These are phyloP conservation scores for Choristoneura fumiferana DNA, from an alignment of 1,140 invertebrate species.

Conservation along the genomic window DNA sequence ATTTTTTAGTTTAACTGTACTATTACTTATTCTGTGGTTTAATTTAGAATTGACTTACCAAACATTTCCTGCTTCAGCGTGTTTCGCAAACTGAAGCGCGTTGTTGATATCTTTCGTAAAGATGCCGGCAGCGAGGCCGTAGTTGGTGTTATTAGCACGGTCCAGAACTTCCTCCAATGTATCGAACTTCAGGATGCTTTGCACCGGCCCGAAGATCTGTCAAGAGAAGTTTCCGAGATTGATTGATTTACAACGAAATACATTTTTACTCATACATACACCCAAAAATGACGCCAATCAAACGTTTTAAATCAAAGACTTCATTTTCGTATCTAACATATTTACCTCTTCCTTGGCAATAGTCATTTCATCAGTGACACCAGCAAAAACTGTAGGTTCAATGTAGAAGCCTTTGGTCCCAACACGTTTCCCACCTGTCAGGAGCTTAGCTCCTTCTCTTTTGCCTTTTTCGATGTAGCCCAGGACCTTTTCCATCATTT, in stretches of 20 bases:
- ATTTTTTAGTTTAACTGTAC: constrained; percentile 79
- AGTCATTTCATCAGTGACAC: constrained; percentile 88
- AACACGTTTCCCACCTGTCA: constrained; percentile 82
- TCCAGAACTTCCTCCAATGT: constrained; percentile 93
- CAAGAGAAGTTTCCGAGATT: constrained; percentile 5
- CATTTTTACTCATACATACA: no score
- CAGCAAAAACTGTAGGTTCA: constrained; percentile 88
- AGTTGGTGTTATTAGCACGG: constrained; percentile 90
- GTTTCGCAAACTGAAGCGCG: constrained; percentile 88
- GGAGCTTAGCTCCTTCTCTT: constrained; percentile 85
- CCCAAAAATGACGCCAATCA: no score
- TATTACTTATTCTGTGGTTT: constrained; percentile 19
- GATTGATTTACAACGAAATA: no score
- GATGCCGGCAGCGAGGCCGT: constrained; percentile 93
- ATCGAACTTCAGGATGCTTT: constrained; percentile 93
- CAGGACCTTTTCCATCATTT: constrained; percentile 83
- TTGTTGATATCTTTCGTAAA: constrained; percentile 91
- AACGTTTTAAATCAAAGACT: no score
- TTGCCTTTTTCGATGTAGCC: constrained; percentile 84
- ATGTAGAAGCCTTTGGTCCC: constrained; percentile 86
- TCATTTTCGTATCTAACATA: no score
- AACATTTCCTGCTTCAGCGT: constrained; percentile 93
- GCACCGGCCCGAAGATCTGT: constrained; percentile 94
- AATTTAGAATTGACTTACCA: constrained; percentile 80
- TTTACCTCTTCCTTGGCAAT: constrained; percentile 87